Evolutionary conservation across 2,113 vertebrate genomes (phyloP), one percentile per base, ranked within the genome.

Genomic region (Gopherus evgoodei): DNA sequence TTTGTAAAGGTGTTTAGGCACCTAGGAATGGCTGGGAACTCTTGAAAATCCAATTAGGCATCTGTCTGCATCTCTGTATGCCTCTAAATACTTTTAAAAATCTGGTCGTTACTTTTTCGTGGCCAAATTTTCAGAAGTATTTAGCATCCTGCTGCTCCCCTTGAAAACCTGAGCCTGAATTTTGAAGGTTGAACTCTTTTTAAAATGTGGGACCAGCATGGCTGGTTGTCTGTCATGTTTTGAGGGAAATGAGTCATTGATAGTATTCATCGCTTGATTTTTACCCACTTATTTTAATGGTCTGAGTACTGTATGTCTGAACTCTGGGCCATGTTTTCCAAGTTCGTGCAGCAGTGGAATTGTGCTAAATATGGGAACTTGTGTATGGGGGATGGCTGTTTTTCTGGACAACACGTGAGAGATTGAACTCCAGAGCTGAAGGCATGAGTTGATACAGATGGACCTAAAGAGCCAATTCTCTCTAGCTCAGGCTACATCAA

Each of bases 91-190:
- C 25, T 82, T 38, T 54, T 57, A 31, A 35, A 38, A 22, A 27
- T 0, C 0, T 1, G 88, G 27, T 21, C 54, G 19, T 53, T 53
- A 53, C 17, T 89, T 86, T 49, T 65, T 42, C 27, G 21, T 59
- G 69, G 78, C 89, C 84, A 24, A 44, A 35, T 69, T 38, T 29
- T 62, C 29, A 62, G 14, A 62, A 31, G 12, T 31, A 31, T 62
- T 62, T 72, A 83, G 12, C 24, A 83, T 17, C 86, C 83, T 54
- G 25, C 8, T 1, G 0, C 21, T 72, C 81, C 31, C 44, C 2
- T 2, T 88, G 95, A 42, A 42, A 76, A 76, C 9, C 12, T 24
- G 72, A 44, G 42, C 42, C 72, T 76, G 31, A 69, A n/a, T n/a
- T n/a, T 69, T 76, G 72, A 22, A 24, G 5, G 22, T 25, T 76